Evolutionary conservation across 2,888 invertebrate species (phyloP), one percentile per base, ranked within the genome.

Genomic region (Cancer borealis): DNA sequence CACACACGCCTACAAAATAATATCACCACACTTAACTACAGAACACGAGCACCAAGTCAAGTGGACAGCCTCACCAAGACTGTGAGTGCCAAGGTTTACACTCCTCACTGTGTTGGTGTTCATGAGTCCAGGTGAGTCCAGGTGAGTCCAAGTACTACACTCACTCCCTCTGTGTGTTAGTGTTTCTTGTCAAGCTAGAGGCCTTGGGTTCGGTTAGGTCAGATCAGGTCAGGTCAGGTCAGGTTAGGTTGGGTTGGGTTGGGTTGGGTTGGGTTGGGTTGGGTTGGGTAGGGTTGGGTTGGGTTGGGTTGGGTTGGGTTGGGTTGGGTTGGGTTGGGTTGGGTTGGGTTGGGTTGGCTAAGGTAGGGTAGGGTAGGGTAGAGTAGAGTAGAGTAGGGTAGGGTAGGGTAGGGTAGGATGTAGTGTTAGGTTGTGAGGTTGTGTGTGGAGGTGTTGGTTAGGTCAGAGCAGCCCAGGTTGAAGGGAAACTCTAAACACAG

Each of bases 221-320:
- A n/a, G n/a, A n/a, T n/a, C n/a, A n/a, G n/a, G n/a, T n/a, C n/a
- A n/a, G n/a, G n/a, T n/a, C n/a, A n/a, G n/a, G 87, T 87, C 0
- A 4, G 88, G 39, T 88, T 39, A 45, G 88, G 88, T 88, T 39
- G 88, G 88, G 88, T 88, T 39, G 88, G 88, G 88, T 88, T 88
- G 88, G 88, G 88, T 88, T 88, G 88, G 88, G 88, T 88, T 88
- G 46, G 88, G 88, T 88, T 39, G 46, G 88, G 88, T 88, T 39
- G 21, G 88, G 88, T 88, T 88, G 46, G 88, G 88, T 88, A 8
- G 46, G 88, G 88, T 88, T 88, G 21, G 88, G 88, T 46, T 88
- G 46, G 88, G 88, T 21, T 14, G 88, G 88, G 88, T 46, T 88
- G 88, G 39, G 88, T 46, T 2, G 88, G 88, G 88, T 88, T 2